Evolutionary conservation across 2,888 invertebrate genomes (phyloP).

Genomic region (Tipula vernalis): DNA sequence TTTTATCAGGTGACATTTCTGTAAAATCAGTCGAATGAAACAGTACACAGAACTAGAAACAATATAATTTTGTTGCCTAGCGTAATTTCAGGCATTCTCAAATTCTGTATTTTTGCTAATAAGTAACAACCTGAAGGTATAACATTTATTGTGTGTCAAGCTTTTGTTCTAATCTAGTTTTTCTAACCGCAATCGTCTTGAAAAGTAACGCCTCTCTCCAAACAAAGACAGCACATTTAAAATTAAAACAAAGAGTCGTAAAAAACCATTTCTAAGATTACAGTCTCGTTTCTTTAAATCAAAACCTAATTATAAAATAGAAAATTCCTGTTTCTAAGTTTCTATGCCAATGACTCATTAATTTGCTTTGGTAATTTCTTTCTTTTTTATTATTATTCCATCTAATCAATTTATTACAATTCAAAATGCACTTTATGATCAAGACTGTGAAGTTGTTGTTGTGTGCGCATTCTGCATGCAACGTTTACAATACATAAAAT

Average conservation of each 20-base stretch:
- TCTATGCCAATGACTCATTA: neutral
- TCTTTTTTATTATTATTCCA: neutral
- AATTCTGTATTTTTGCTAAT: too few relatives aligned
- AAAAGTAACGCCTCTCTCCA: too few relatives aligned
- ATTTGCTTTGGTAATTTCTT: neutral
- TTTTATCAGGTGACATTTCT: too few relatives aligned
- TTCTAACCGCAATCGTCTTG: too few relatives aligned
- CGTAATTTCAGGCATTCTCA: too few relatives aligned
- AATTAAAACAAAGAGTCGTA: neutral
- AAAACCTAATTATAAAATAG: neutral
- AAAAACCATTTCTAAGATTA: neutral
- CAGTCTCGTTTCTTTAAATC: neutral
- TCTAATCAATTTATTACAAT: neutral
- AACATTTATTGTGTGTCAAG: too few relatives aligned
- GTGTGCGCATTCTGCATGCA: neutral
- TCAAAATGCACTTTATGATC: neutral
- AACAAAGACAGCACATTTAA: too few relatives aligned
- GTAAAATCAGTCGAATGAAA: too few relatives aligned
- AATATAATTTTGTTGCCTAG: too few relatives aligned
- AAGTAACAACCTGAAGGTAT: too few relatives aligned
- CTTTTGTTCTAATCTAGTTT: too few relatives aligned
- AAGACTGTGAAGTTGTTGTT: neutral
- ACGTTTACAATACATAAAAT: neutral
- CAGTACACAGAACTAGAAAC: too few relatives aligned
- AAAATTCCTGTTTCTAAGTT: neutral